Evolutionary conservation across 2,888 invertebrate genomes (phyloP), one percentile per base, ranked within the genome.

Genomic region (Schrankia costaestrigalis): DNA sequence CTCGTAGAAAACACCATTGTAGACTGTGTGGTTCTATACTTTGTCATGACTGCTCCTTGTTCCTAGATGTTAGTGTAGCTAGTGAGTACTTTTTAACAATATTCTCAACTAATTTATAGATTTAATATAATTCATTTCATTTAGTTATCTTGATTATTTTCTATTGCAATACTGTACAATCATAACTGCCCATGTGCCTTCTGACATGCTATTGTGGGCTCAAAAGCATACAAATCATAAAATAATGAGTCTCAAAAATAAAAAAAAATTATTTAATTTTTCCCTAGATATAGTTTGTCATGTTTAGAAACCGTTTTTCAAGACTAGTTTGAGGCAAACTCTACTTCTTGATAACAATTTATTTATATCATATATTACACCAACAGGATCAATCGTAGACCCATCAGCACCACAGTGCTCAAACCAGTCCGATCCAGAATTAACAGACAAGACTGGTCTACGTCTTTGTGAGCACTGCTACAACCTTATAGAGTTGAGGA

Each of bases 1-100:
- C 97, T 0, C 89, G 96, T 38, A 89, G 99, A 47, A 95, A 97
- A 73, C 99, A 99, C 80, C 99, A 99, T 80, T 99, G 99, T 70
- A 90, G 98, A 43, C 89, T 99, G 2, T 99, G 97, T 73, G 98
- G 98, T 1, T 94, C 95, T 35, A 93, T 98, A 41, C 93, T 98
- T 90, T 98, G 98, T 72, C 91, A 96, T 69, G 93, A 94, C 56
- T 98, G 98, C 73, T 97, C 97, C 0, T 86, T 92, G 58, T 97
- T 97, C 77, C 85, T 98, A 52, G 90, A 94, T 25, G 87, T 95
- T 46, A 89, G 92, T 52, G 90, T 92, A 73, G 97, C 97, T 49
- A 90, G 95, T 95, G 86, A 86, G 93, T 81, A 29, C 11, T 11
- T 9, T n/a, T n/a, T 22, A n/a, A n/a, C n/a, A n/a, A n/a, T n/a